Conservation (phyloP, 1,140 invertebrate species). For the Drosophila nasuta region DNA sequence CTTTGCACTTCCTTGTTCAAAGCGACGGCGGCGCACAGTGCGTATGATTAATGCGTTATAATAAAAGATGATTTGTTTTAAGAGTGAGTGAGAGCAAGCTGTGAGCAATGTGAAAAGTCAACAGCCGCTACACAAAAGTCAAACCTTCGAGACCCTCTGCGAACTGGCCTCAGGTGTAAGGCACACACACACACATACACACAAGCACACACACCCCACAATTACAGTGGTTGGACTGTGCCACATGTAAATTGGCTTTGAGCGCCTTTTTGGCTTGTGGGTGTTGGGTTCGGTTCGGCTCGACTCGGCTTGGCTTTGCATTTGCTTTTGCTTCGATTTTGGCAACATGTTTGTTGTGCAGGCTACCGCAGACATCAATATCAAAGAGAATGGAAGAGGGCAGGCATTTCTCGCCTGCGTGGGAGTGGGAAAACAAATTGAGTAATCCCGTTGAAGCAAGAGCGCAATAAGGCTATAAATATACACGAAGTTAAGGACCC, state of each 20-base stretch:
- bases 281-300: conserved; percentile 39
- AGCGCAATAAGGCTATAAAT: conserved; percentile 62
- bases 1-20: conserved; percentile 60
- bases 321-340: conserved; percentile 36
- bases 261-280: conserved; percentile 43
- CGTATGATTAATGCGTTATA: conserved; percentile 78
- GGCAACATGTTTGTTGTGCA: conserved; percentile 56
- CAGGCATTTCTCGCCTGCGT: not conserved
- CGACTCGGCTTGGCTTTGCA: conserved; percentile 14
- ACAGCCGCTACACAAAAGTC: conserved; percentile 69
- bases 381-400: not conserved
- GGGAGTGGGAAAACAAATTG: conserved; percentile 55
- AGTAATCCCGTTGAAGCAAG: conserved; percentile 48
- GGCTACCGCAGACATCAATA: conserved; percentile 30
- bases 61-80: conserved; percentile 81
- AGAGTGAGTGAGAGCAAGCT: conserved; percentile 44
- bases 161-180: conserved; percentile 60
- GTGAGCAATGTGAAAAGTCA: conserved; percentile 65
- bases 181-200: conserved; percentile 42
- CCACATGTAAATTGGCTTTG: conserved; percentile 75
- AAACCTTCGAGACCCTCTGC: conserved; percentile 32
- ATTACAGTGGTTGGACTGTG: conserved; percentile 43
- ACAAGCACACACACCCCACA: conserved; percentile 40
- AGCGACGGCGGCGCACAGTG: conserved; percentile 39
- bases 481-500: conserved; percentile 23